Percentiles rank a stretch among this genome's conserved stretches.
These are phyloP conservation scores for Botia almorhae DNA, from an alignment of 2,797 vertebrate genomes.

Conservation along the genomic window DNA sequence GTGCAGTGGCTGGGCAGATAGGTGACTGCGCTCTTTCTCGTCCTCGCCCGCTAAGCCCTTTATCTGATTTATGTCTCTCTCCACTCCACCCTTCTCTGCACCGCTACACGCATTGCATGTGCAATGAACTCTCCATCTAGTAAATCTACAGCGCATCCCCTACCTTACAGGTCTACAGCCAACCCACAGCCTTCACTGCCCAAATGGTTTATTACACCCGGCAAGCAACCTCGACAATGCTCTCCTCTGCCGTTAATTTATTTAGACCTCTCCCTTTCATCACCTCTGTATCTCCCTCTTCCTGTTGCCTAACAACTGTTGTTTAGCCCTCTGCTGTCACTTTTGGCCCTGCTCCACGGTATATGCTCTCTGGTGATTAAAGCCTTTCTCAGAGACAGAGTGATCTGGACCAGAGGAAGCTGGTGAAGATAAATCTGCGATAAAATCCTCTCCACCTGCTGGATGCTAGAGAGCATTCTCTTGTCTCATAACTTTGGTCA, in stretches of 20 bases:
- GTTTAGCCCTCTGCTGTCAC: slow-evolving; percentile 29
- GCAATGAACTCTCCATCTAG: slow-evolving; percentile 51
- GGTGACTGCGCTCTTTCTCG: slow-evolving; percentile 44
- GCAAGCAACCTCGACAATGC: slow-evolving; percentile 28
- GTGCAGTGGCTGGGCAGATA: slow-evolving; percentile 23
- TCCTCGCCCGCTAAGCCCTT: slow-evolving; percentile 11
- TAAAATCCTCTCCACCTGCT: background rate
- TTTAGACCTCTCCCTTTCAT: slow-evolving; percentile 30
- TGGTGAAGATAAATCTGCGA: slow-evolving; percentile 22
- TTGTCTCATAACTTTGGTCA: background rate
- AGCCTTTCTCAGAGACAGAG: background rate
- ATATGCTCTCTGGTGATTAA: slow-evolving; percentile 29
- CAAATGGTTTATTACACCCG: slow-evolving; percentile 41
- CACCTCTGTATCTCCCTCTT: background rate
- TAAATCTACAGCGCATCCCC: slow-evolving; percentile 53
- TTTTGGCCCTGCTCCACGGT: background rate
- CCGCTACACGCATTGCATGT: slow-evolving; percentile 51
- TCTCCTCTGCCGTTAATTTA: slow-evolving; percentile 32
- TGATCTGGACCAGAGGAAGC: slow-evolving; percentile 14
- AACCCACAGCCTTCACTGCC: slow-evolving; percentile 21
- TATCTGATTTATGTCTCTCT: slow-evolving; percentile 52
- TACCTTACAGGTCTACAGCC: slow-evolving; percentile 52
- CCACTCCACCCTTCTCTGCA: slow-evolving; percentile 47
- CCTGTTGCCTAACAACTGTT: slow-evolving; percentile 31
- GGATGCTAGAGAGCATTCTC: background rate